phyloP scores from a whole-genome alignment of 2,888 invertebrate species.

The Torymus auratus region DNA sequence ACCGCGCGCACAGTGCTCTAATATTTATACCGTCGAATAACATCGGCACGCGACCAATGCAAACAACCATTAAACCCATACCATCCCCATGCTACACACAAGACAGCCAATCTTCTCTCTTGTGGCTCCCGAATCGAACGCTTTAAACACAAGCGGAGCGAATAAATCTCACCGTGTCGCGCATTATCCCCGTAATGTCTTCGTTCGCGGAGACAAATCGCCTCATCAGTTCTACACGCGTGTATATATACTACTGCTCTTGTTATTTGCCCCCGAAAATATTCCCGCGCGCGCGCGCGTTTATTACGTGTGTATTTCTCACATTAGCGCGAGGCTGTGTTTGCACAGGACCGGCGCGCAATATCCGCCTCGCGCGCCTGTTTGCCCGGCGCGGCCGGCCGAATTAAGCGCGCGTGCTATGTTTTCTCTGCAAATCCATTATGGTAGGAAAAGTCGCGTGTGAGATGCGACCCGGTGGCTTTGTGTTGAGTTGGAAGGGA shows the following conservation, averaged over 20 bases:
- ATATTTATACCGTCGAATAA: too few relatives aligned
- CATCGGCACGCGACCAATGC: neutral
- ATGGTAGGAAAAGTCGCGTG: conserved; percentile 50
- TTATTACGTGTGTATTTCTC: conserved; percentile 73
- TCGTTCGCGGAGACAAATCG: conserved; percentile 53
- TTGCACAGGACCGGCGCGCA: conserved; percentile 73
- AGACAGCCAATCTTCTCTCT: neutral
- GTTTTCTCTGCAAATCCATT: conserved; percentile 70
- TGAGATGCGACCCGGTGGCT: neutral
- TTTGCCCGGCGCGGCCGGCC: conserved; percentile 62
- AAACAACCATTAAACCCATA: neutral
- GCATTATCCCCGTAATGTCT: conserved; percentile 50
- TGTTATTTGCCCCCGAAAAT: conserved; percentile 49
- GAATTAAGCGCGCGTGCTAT: conserved; percentile 51
- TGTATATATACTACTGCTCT: neutral
- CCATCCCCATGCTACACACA: too few relatives aligned
- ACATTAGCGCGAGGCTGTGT: conserved; percentile 70
- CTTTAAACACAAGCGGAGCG: conserved; percentile 21
- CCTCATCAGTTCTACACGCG: conserved; percentile 27
- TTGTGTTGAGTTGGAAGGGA: neutral
- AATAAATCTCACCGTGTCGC: conserved; percentile 35
- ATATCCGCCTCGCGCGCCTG: conserved; percentile 68
- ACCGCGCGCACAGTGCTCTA: too few relatives aligned
- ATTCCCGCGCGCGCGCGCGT: conserved; percentile 23
- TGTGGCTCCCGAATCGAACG: neutral